Evolutionary conservation across 2,797 vertebrate genomes (phyloP).

Genomic region (Microtus obscurus): DNA sequence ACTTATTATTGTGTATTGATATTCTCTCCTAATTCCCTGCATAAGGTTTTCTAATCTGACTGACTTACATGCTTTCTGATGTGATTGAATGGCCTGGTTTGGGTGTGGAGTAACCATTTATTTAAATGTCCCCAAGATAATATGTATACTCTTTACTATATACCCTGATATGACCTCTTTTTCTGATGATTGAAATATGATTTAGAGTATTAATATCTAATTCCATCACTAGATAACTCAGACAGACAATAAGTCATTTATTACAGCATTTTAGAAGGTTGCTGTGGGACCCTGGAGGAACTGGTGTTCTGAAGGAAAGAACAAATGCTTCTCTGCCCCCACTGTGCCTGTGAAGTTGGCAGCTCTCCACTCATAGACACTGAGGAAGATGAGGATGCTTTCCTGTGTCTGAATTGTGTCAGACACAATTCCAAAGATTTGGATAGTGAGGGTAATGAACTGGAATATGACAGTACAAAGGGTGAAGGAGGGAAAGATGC

Average conservation of each 20-base stretch:
- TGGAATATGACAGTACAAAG: background rate
- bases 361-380: background rate
- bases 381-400: background rate
- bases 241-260: background rate
- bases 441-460: background rate
- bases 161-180: background rate
- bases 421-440: slow-evolving; percentile 36
- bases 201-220: slow-evolving; percentile 32
- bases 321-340: background rate
- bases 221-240: background rate
- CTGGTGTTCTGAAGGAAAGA: slow-evolving; percentile 11
- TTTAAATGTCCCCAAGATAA: background rate
- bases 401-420: slow-evolving; percentile 1
- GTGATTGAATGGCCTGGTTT: background rate
- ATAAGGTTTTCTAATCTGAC: background rate
- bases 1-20: slow-evolving; percentile 40
- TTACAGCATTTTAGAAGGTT: background rate
- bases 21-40: slow-evolving; percentile 43
- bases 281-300: background rate
- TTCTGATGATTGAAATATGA: background rate
- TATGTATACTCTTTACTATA: background rate
- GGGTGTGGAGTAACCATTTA: background rate
- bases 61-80: background rate
- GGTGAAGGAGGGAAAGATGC: background rate
- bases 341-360: background rate